A percentile compares a stretch with the other conserved stretches of the same genome.
These are phyloP conservation scores for Pseudococcus jackbeardsleyi DNA, from an alignment of 2,888 invertebrate species.

Conservation along the genomic window DNA sequence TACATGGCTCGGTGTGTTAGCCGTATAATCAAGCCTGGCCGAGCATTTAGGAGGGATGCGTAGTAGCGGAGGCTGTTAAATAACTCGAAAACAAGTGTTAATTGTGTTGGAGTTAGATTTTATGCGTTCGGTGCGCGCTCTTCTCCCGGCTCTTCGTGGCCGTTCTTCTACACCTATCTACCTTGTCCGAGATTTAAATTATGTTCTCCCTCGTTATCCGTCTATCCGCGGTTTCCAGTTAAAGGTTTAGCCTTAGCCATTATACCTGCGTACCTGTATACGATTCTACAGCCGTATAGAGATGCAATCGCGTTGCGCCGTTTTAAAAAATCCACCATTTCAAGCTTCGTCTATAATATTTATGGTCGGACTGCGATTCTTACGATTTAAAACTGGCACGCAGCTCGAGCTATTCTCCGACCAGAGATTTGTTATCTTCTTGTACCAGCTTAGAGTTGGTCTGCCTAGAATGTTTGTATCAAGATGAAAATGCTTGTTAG, in stretches of 20 bases:
- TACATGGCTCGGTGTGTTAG: conserved; percentile 30
- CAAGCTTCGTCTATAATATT: conserved; percentile 55
- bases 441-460: not conserved
- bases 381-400: conserved; percentile 53
- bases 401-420: not conserved
- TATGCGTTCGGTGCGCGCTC: conserved; percentile 23
- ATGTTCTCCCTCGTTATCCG: conserved; percentile 64
- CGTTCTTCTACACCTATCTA: conserved; percentile 60
- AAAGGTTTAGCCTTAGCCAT: conserved; percentile 62
- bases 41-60: conserved; percentile 39
- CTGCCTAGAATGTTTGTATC: conserved; percentile 1
- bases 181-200: conserved; percentile 63
- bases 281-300: conserved; percentile 3
- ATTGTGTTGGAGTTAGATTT: conserved; percentile 63
- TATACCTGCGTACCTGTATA: conserved; percentile 52
- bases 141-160: not conserved
- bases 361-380: conserved; percentile 62
- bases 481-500: conserved; percentile 37
- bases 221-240: conserved; percentile 60
- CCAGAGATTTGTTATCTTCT: conserved; percentile 10
- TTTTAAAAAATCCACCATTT: conserved; percentile 61
- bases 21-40: conserved; percentile 47
- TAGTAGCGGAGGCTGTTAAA: conserved; percentile 63
- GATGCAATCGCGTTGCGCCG: conserved; percentile 58
- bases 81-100: conserved; percentile 65